These are phyloP conservation scores for Malacoraja senta DNA, from an alignment of 2,797 vertebrate genomes.

Conservation along the genomic window DNA sequence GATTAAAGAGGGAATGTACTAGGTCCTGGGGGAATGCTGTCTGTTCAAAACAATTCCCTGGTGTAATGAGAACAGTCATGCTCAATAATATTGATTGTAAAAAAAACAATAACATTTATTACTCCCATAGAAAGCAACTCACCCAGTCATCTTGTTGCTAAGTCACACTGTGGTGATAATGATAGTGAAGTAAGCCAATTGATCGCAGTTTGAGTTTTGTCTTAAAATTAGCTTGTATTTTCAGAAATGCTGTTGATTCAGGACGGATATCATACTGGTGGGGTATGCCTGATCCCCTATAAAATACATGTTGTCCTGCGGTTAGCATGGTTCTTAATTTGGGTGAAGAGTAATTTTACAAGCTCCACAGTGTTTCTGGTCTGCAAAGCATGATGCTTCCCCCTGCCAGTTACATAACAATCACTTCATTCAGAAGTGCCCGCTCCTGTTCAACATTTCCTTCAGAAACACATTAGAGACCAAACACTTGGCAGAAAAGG, in stretches of 20 bases:
- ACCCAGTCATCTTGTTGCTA: neutral
- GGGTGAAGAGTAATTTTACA: neutral
- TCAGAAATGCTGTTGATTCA: no score
- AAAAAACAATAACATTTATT: neutral
- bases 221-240: no score
- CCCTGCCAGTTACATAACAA: neutral
- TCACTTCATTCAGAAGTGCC: neutral
- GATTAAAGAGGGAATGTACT: neutral
- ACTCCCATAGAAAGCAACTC: neutral
- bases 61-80: slow-evolving; percentile 11
- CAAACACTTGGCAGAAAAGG: neutral
- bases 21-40: neutral
- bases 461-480: neutral
- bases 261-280: neutral
- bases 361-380: neutral
- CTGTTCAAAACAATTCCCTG: neutral
- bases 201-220: neutral
- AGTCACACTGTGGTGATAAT: neutral
- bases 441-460: neutral
- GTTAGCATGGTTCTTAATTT: neutral
- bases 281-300: neutral
- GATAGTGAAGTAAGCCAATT: neutral
- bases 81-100: neutral
- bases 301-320: neutral
- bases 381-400: neutral